Evolutionary conservation across 2,113 vertebrate genomes (phyloP).

Genomic region (Carassius carassius): DNA sequence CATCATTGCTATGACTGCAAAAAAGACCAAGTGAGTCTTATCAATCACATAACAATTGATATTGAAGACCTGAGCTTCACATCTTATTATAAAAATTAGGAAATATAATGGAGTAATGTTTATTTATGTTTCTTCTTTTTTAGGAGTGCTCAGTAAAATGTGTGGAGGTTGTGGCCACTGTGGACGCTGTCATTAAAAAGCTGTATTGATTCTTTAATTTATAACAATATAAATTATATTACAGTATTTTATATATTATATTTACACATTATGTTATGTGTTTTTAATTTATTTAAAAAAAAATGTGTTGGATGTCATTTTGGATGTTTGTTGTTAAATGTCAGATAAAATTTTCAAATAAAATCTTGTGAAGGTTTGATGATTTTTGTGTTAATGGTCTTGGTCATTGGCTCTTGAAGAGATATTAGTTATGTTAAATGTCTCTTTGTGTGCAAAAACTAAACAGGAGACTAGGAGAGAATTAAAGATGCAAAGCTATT

Average conservation of each 20-base stretch:
- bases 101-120: not conserved
- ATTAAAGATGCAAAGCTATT: not conserved
- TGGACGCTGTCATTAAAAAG: not conserved
- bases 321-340: not conserved
- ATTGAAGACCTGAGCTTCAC: not conserved
- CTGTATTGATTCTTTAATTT: not conserved
- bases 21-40: slow-evolving; percentile 23
- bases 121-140: not conserved
- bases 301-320: not conserved
- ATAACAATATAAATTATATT: not conserved
- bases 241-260: not conserved
- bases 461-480: not conserved
- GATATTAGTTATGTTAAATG: not conserved
- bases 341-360: not conserved
- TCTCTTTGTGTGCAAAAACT: not conserved
- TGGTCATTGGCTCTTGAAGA: not conserved
- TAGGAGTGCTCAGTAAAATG: not conserved
- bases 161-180: not conserved
- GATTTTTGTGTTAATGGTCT: not conserved
- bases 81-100: not conserved
- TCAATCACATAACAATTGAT: not conserved
- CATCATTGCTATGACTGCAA: slow-evolving; percentile 21
- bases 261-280: not conserved
- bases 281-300: not conserved
- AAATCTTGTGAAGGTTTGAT: not conserved